Percentiles rank a stretch among this genome's conserved stretches.
Conservation (phyloP, 2,797 vertebrate species). For the Urosaurus nigricauda region DNA sequence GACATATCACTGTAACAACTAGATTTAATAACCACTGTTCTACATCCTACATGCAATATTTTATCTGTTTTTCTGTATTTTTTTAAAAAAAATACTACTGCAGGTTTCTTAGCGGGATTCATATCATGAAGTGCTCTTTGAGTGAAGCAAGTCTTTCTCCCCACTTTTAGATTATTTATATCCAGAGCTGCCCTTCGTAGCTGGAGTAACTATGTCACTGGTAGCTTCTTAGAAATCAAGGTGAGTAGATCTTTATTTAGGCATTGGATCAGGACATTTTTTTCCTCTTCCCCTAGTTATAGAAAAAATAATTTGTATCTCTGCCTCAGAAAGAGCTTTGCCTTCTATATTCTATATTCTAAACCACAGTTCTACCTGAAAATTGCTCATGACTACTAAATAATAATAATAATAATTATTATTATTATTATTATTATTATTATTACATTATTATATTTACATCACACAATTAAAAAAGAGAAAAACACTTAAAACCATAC, state of each 20-base stretch:
- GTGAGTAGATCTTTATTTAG: neutral
- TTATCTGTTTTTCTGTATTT: neutral
- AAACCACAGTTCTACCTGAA: neutral
- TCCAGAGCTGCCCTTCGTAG: neutral
- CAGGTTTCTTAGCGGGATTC: neutral
- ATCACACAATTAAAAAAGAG: no score
- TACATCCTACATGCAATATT: neutral
- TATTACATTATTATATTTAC: no score
- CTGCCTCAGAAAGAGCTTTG: neutral
- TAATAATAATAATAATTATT: no score
- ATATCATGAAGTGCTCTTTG: neutral
- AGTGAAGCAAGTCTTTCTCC: neutral
- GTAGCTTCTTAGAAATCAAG: neutral
- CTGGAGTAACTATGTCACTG: neutral
- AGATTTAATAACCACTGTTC: neutral
- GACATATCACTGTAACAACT: constrained; percentile 15
- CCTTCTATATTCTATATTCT: neutral
- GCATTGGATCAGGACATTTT: neutral
- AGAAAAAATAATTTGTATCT: neutral
- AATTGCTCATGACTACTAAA: no score
- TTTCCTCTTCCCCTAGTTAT: neutral
- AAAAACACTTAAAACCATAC: no score
- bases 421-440: no score
- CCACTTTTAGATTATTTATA: neutral
- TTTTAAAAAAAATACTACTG: neutral